phyloP scores from a whole-genome alignment of 2,113 vertebrate species.

The Dolichotis patagonum region DNA sequence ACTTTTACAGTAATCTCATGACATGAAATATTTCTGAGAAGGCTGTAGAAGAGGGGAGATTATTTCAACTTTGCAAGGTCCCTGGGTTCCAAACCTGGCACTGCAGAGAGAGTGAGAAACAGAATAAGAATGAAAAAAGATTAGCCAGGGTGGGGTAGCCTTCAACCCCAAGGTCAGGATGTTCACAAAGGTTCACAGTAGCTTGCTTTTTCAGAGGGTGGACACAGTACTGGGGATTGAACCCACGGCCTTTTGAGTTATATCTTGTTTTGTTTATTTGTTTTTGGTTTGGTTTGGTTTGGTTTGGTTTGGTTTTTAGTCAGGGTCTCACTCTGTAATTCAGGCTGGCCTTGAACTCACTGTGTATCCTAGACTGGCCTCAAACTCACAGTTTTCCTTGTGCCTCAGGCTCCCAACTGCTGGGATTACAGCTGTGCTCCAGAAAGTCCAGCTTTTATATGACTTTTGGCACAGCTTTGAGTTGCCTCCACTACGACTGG shows the following conservation, averaged over 20 bases:
- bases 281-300: not conserved
- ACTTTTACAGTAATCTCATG: not conserved
- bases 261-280: no score
- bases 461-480: slow-evolving; percentile 80
- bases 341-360: not conserved
- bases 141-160: not conserved
- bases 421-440: not conserved
- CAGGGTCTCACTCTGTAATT: not conserved
- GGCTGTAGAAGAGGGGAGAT: not conserved
- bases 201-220: not conserved
- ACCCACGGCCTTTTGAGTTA: not conserved
- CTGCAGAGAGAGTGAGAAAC: not conserved
- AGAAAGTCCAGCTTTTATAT: slow-evolving; percentile 25
- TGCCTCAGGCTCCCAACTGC: not conserved
- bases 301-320: not conserved
- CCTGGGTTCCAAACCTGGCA: not conserved
- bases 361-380: not conserved
- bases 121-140: not conserved
- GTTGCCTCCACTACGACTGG: slow-evolving; percentile 73
- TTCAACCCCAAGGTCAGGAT: slow-evolving; percentile 31
- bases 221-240: not conserved
- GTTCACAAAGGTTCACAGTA: slow-evolving; percentile 8
- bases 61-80: no score
- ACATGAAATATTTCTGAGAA: slow-evolving; percentile 15
- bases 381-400: not conserved